Percentiles rank a stretch among this genome's conserved stretches.
These are phyloP conservation scores for Sphaerodactylus townsendi DNA, from an alignment of 2,113 vertebrate species.

Conservation along the genomic window DNA sequence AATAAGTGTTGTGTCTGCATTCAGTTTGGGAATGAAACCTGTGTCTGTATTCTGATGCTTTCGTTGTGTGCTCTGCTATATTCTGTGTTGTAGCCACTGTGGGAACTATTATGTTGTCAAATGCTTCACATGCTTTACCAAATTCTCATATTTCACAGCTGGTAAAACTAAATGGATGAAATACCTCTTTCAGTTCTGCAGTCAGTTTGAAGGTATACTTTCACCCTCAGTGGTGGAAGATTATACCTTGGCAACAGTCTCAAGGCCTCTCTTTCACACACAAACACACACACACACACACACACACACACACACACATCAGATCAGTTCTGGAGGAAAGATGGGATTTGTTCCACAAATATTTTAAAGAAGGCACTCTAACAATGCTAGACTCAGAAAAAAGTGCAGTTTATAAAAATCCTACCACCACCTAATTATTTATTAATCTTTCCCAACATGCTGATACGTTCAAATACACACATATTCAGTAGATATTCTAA, in stretches of 20 bases:
- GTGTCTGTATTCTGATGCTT: background rate
- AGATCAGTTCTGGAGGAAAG: background rate
- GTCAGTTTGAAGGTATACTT: background rate
- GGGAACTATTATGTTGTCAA: background rate
- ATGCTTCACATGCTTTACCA: background rate
- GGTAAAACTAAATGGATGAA: background rate
- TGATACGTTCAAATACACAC: background rate
- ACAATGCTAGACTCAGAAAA: background rate
- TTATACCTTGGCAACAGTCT: background rate
- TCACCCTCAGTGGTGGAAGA: background rate
- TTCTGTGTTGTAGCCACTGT: background rate
- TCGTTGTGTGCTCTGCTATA: accelerated
- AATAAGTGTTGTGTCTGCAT: background rate
- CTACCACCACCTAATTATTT: background rate
- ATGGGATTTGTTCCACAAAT: background rate
- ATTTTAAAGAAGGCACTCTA: background rate
- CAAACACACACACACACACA: no score
- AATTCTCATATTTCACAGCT: background rate
- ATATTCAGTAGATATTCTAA: background rate
- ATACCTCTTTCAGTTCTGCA: background rate
- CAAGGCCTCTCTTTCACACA: background rate
- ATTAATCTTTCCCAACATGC: background rate
- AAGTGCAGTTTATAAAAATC: background rate
- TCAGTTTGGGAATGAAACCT: background rate
- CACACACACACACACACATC: no score